Evolutionary conservation across 1,140 invertebrate genomes (phyloP).

Genomic region (Nebria ingens): DNA sequence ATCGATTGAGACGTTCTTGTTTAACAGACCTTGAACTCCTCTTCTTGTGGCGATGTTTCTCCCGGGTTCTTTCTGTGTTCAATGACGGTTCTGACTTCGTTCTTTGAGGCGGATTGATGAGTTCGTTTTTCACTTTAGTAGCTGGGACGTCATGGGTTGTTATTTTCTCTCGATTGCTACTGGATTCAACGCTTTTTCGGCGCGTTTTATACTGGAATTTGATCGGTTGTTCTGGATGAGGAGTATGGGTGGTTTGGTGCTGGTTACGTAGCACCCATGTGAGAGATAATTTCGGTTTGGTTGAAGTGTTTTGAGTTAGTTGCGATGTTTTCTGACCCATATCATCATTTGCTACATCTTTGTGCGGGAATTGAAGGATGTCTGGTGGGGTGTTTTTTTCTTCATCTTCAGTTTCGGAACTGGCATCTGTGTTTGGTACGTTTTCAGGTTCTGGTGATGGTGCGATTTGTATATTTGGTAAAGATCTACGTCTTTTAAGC

Average conservation of each 20-base stretch:
- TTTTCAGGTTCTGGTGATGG: background rate
- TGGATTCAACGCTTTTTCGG: slow-evolving; percentile 19
- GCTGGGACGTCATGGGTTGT: background rate
- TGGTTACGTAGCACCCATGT: slow-evolving; percentile 22
- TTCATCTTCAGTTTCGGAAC: background rate
- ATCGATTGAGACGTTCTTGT: slow-evolving; percentile 31
- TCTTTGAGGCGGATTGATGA: slow-evolving; percentile 15
- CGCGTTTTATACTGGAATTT: slow-evolving; percentile 31
- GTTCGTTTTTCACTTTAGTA: background rate
- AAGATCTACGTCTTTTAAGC: background rate
- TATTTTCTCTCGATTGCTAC: background rate
- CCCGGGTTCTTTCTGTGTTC: slow-evolving; percentile 17
- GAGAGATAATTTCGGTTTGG: slow-evolving; percentile 23
- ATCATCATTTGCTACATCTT: slow-evolving; percentile 17
- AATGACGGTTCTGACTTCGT: slow-evolving; percentile 30
- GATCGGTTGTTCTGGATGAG: slow-evolving; percentile 30
- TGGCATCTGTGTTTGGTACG: background rate
- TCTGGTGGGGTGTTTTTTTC: background rate
- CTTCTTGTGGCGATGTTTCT: slow-evolving; percentile 18
- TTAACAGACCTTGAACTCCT: slow-evolving; percentile 13
- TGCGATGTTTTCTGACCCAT: slow-evolving; percentile 31
- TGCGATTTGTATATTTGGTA: background rate
- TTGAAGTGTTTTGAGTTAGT: slow-evolving; percentile 16
- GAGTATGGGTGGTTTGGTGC: slow-evolving; percentile 19
- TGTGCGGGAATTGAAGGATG: background rate